phyloP scores from a whole-genome alignment of 2,888 invertebrate species.

The Luperina nickerlii region DNA sequence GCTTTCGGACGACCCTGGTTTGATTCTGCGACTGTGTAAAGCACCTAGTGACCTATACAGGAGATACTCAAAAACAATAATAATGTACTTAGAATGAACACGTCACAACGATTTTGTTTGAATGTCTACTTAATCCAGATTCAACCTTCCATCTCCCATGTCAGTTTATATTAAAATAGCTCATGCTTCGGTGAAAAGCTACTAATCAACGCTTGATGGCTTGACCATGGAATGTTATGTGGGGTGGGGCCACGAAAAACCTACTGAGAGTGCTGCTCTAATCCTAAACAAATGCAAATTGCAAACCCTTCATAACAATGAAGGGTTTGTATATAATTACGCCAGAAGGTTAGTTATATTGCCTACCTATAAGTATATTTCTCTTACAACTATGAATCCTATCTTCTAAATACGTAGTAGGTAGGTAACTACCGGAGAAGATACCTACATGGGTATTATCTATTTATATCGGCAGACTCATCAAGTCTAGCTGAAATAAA shows the following conservation, averaged over 20 bases:
- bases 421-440: not conserved
- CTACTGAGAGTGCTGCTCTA: not conserved
- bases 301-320: not conserved
- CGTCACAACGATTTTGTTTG: too few species aligned
- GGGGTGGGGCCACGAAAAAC: not conserved
- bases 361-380: not conserved
- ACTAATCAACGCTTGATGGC: not conserved
- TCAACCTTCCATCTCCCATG: not conserved
- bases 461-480: constrained; percentile 22
- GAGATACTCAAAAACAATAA: not conserved
- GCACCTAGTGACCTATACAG: too few species aligned
- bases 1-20: not conserved
- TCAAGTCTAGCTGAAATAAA: constrained; percentile 30
- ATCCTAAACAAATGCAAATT: not conserved
- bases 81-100: not conserved
- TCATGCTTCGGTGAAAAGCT: not conserved
- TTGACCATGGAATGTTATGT: not conserved
- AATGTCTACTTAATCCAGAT: not conserved
- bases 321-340: not conserved
- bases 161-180: not conserved
- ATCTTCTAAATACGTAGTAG: not conserved
- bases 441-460: not conserved
- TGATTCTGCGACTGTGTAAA: not conserved
- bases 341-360: not conserved
- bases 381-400: not conserved